Percentiles rank a stretch among this genome's conserved stretches.
Conservation (phyloP, 2,888 invertebrate species). For the Aricia artaxerxes region DNA sequence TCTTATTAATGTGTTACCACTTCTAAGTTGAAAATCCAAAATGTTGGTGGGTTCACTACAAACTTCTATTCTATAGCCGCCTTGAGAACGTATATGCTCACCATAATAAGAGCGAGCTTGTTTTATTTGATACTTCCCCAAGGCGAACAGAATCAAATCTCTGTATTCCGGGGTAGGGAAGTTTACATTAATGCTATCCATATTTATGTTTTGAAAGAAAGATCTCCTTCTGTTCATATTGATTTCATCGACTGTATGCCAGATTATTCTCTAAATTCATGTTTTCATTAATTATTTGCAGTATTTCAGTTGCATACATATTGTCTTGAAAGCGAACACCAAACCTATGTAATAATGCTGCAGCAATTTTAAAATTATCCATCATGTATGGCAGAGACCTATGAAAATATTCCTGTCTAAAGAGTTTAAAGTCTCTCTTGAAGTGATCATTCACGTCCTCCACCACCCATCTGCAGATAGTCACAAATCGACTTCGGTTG, state of each 20-base stretch:
- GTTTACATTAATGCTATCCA: no score
- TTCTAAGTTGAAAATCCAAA: no score
- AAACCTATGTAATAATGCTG: slow-evolving; percentile 38
- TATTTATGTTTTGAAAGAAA: not conserved
- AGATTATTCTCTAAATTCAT: slow-evolving; percentile 36
- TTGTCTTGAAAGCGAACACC: slow-evolving; percentile 37
- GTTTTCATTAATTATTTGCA: slow-evolving; percentile 34
- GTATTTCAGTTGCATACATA: slow-evolving; percentile 34
- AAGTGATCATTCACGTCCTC: slow-evolving; percentile 36
- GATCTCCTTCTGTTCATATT: slow-evolving; percentile 37
- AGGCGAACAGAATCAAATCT: no score
- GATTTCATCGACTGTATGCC: slow-evolving; percentile 32
- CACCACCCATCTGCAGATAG: slow-evolving; percentile 33
- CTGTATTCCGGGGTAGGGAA: no score
- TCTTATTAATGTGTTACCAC: no score
- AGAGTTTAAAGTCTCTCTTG: slow-evolving; percentile 35
- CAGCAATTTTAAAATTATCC: slow-evolving; percentile 38
- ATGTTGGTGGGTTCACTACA: no score
- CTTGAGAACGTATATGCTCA: no score
- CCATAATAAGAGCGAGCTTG: no score
- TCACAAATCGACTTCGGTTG: slow-evolving; percentile 34
- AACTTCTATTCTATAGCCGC: no score
- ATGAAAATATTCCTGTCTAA: slow-evolving; percentile 37
- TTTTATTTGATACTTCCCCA: no score
- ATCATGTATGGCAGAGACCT: slow-evolving; percentile 39